Percentiles rank a stretch among this genome's conserved stretches.
These are phyloP conservation scores for Morinoia aosen DNA, from an alignment of 2,888 invertebrate genomes.

Conservation along the genomic window DNA sequence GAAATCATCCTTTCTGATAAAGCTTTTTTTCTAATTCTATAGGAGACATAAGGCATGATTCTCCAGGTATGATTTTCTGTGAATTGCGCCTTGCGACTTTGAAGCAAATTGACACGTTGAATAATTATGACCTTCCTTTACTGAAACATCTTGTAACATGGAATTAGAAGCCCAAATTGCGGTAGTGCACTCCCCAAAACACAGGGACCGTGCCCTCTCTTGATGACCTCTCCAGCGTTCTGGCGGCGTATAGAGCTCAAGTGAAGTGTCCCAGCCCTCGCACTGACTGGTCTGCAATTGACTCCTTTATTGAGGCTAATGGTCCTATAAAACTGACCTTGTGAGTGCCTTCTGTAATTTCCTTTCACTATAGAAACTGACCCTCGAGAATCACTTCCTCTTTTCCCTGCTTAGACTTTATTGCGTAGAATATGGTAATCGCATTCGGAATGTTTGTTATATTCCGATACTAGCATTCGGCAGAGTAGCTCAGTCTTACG, in stretches of 20 bases:
- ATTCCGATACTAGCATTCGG: background rate
- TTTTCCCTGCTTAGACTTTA: background rate
- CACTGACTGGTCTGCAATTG: conserved; percentile 3
- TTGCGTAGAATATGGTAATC: background rate
- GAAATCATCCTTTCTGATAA: background rate
- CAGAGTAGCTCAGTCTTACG: background rate
- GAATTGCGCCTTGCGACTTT: too few species aligned
- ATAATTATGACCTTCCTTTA: background rate
- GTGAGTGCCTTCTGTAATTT: conserved; percentile 17
- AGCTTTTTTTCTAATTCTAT: background rate
- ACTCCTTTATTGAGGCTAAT: conserved; percentile 12
- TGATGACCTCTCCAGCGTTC: background rate
- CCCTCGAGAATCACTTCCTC: background rate
- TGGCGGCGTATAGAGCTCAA: background rate
- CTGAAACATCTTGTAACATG: background rate
- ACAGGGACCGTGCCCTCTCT: background rate
- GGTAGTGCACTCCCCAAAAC: background rate
- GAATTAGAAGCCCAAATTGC: background rate
- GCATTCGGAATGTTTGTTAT: background rate
- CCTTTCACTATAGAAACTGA: background rate
- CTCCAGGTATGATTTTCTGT: too few species aligned
- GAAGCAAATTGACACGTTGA: background rate
- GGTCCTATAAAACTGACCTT: conserved; percentile 17
- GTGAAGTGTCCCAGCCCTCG: background rate
- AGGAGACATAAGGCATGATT: too few species aligned